Conservation (phyloP, 2,888 invertebrate species). For the Fissipunctia ypsillon region DNA sequence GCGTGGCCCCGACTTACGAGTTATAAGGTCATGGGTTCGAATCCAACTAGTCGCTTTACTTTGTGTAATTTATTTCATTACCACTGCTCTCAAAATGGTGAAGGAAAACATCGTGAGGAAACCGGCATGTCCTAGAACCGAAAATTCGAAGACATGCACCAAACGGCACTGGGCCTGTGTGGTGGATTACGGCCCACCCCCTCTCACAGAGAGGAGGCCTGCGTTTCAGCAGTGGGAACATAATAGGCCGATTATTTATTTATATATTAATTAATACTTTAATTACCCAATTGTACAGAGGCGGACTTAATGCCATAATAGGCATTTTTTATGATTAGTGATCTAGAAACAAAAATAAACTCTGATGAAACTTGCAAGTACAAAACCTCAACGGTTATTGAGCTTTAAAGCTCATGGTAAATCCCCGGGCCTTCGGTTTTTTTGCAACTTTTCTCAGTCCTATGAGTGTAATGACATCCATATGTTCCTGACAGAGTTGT, state of each 20-base stretch:
- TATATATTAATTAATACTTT: too few relatives aligned
- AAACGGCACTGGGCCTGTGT: not conserved
- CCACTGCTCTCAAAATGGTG: too few relatives aligned
- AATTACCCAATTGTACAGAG: too few relatives aligned
- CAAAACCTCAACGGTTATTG: not conserved
- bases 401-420: conserved; percentile 8
- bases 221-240: not conserved
- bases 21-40: not conserved
- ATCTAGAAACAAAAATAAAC: not conserved
- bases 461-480: conserved; percentile 23
- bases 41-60: not conserved
- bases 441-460: conserved; percentile 32
- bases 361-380: not conserved
- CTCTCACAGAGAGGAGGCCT: not conserved
- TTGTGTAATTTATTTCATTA: not conserved
- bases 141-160: not conserved
- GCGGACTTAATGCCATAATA: too few relatives aligned
- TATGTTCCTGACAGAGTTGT: conserved; percentile 27
- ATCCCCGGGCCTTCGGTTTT: not conserved
- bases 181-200: too few relatives aligned
- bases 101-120: not conserved
- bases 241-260: not conserved
- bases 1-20: too few relatives aligned
- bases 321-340: too few relatives aligned
- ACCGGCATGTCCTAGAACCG: not conserved